Percentiles rank a stretch among this genome's conserved stretches.
These are phyloP conservation scores for Minunthozetes semirufus DNA, from an alignment of 2,888 invertebrate species.

Conservation along the genomic window DNA sequence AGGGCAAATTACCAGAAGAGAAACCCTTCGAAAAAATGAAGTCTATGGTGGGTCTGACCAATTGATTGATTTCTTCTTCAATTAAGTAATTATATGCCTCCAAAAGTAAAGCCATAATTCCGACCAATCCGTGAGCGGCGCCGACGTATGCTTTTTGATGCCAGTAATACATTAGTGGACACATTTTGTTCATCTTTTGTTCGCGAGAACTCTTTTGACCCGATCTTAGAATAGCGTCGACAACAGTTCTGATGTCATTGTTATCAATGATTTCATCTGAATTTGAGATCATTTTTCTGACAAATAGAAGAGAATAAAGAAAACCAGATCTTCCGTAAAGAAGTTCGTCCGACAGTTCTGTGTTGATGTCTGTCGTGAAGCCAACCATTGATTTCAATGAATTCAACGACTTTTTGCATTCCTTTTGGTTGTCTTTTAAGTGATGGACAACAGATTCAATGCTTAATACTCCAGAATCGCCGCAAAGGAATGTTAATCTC, in stretches of 20 bases:
- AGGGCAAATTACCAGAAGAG: constrained; percentile 64
- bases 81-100: constrained; percentile 58
- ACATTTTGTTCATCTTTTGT: constrained; percentile 45
- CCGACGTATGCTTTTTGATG: constrained; percentile 55
- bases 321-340: constrained; percentile 79
- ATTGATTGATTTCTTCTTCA: constrained; percentile 53
- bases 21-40: constrained; percentile 48
- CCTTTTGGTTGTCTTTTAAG: constrained; percentile 54
- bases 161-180: constrained; percentile 42
- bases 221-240: constrained; percentile 53
- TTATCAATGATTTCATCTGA: constrained; percentile 15
- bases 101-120: constrained; percentile 73
- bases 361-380: constrained; percentile 32
- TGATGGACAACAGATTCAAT: constrained; percentile 57
- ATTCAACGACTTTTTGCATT: constrained; percentile 48
- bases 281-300: constrained; percentile 49
- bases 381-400: constrained; percentile 40
- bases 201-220: constrained; percentile 58
- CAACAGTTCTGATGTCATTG: constrained; percentile 54
- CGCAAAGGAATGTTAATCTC: constrained; percentile 58
- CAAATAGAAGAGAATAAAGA: constrained; percentile 67
- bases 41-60: constrained; percentile 49
- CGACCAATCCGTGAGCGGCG: constrained; percentile 80
- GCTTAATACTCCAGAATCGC: constrained; percentile 62
- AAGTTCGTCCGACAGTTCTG: constrained; percentile 63